Percentiles rank a stretch among this genome's conserved stretches.
Evolutionary conservation across 2,797 vertebrate genomes (phyloP).

Genomic region (Hipposideros larvatus): DNA sequence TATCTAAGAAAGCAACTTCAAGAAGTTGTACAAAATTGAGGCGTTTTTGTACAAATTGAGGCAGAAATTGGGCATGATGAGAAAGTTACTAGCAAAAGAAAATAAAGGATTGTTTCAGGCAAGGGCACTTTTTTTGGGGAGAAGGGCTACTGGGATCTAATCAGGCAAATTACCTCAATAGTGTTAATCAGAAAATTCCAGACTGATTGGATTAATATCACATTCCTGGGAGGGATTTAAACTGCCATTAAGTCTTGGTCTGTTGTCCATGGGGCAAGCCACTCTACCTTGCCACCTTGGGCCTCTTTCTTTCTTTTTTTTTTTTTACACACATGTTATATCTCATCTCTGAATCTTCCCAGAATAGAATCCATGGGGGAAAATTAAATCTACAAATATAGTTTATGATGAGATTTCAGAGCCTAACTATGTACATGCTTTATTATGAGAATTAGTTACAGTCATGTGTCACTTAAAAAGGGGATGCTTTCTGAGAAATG

Average conservation of each 20-base stretch:
- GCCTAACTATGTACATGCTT: not conserved
- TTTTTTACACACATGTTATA: not conserved
- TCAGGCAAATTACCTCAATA: not conserved
- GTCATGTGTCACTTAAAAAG: not conserved
- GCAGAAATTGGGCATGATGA: not conserved
- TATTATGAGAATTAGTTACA: not conserved
- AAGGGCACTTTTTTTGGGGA: not conserved
- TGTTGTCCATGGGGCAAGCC: not conserved
- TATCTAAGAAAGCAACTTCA: not conserved
- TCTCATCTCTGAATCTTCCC: not conserved
- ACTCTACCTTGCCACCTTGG: not conserved
- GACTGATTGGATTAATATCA: not conserved
- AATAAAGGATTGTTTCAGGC: not conserved
- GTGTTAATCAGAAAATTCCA: not conserved
- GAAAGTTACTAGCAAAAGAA: not conserved
- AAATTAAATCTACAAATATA: not conserved
- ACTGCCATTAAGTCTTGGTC: not conserved
- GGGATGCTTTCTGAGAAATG: not conserved
- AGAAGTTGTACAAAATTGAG: not conserved
- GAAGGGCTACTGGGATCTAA: not conserved
- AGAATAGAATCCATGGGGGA: not conserved
- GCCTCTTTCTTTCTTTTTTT: too few species aligned
- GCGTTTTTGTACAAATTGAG: not conserved
- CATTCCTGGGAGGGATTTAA: too few species aligned
- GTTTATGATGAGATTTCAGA: not conserved